phyloP scores from a whole-genome alignment of 1,140 invertebrate species.

The Drosophila busckii region DNA sequence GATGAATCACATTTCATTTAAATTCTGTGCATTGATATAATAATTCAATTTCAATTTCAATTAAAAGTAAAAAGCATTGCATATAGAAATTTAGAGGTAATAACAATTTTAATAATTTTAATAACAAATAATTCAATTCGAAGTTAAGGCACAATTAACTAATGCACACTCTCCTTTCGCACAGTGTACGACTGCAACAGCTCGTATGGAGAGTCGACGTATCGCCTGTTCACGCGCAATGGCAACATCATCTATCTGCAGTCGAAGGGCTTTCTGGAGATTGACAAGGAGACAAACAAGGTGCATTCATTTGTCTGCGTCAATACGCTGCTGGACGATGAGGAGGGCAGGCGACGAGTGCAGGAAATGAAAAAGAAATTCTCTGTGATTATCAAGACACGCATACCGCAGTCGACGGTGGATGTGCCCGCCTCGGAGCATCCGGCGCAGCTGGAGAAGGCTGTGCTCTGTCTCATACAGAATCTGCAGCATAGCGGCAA shows the following conservation, averaged over 20 bases:
- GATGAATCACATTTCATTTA: no score
- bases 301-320: conserved; percentile 91
- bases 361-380: conserved; percentile 86
- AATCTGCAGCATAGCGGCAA: conserved; percentile 79
- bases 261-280: conserved; percentile 88
- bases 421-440: conserved; percentile 83
- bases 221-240: conserved; percentile 87
- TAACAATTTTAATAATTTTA: no score
- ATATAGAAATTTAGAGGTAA: no score
- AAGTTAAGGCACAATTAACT: no score
- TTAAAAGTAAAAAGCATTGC: no score
- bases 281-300: conserved; percentile 84
- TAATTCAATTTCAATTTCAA: no score
- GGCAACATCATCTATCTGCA: conserved; percentile 89
- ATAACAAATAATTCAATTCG: no score
- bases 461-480: conserved; percentile 84
- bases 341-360: conserved; percentile 84
- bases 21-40: no score
- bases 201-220: conserved; percentile 88
- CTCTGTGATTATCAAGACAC: conserved; percentile 81
- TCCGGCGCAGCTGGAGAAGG: conserved; percentile 83
- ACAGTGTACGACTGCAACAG: conserved; percentile 90
- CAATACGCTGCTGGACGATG: conserved; percentile 87
- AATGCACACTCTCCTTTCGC: conserved; percentile 35
- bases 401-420: conserved; percentile 72